phyloP scores from a whole-genome alignment of 2,113 vertebrate genomes.

The Ursus arctos region DNA sequence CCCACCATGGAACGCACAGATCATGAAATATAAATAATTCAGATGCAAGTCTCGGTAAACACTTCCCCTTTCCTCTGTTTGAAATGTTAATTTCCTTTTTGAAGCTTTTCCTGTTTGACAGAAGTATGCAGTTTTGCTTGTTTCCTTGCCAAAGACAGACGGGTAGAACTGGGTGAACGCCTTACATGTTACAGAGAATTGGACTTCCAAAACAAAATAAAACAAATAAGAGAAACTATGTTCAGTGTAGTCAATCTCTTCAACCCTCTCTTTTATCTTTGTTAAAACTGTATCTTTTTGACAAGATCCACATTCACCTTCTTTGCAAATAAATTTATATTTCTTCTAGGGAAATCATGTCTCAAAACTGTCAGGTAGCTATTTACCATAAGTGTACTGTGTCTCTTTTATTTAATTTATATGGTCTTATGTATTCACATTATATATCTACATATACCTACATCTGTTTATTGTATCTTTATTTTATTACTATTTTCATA shows the following conservation, averaged over 20 bases:
- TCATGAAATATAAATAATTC: constrained; percentile 42
- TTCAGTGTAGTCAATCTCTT: not conserved
- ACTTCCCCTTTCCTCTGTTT: constrained; percentile 59
- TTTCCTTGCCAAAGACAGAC: not conserved
- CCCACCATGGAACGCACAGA: not conserved
- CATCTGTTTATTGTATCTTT: not conserved
- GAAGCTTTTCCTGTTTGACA: constrained; percentile 54
- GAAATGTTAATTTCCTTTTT: constrained; percentile 72
- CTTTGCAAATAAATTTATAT: constrained; percentile 38
- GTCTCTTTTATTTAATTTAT: constrained; percentile 14
- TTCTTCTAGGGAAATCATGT: constrained; percentile 31
- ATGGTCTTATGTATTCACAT: not conserved
- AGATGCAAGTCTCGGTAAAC: constrained; percentile 17
- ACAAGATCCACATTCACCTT: constrained; percentile 42
- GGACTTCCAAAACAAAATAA: constrained; percentile 48
- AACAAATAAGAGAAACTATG: not conserved
- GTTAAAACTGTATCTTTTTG: constrained; percentile 3
- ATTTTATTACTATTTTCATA: constrained; percentile 1
- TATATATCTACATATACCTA: not conserved
- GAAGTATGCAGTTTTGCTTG: not conserved
- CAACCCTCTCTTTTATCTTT: constrained; percentile 40
- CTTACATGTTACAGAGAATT: not conserved
- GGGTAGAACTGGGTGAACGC: not conserved
- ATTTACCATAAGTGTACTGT: not conserved
- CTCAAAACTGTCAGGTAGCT: not conserved